Evolutionary conservation across 2,797 vertebrate species (phyloP).

Genomic region (Coranthus polyacanthus): DNA sequence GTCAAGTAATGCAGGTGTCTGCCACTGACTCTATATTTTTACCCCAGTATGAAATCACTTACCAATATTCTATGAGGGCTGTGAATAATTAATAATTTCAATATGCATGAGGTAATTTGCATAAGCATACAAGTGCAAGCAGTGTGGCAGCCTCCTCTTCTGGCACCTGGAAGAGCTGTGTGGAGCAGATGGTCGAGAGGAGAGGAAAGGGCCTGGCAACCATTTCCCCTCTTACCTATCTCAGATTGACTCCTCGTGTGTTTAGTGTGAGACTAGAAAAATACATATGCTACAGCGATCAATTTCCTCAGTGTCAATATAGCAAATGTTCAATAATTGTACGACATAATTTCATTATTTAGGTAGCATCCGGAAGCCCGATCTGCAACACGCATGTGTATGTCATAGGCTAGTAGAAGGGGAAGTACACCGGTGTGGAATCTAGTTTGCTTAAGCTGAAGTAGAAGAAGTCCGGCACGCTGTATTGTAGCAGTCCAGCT

Average conservation of each 20-base stretch:
- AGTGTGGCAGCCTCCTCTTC: constrained; percentile 46
- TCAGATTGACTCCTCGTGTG: constrained; percentile 18
- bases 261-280: constrained; percentile 13
- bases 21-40: constrained; percentile 64
- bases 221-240: constrained; percentile 32
- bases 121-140: constrained; percentile 59
- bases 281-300: too few relatives aligned
- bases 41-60: constrained; percentile 35
- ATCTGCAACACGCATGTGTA: too few relatives aligned
- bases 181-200: constrained; percentile 73
- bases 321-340: too few relatives aligned
- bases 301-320: too few relatives aligned
- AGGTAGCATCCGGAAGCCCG: too few relatives aligned
- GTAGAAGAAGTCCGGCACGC: too few relatives aligned
- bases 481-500: too few relatives aligned
- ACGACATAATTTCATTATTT: too few relatives aligned
- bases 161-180: constrained; percentile 61
- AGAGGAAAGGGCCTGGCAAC: constrained; percentile 33
- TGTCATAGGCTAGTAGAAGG: too few relatives aligned
- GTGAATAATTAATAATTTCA: constrained; percentile 73
- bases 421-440: too few relatives aligned
- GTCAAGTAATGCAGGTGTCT: constrained; percentile 73
- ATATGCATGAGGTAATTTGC: constrained; percentile 79
- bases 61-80: constrained; percentile 52
- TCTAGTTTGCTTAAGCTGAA: too few relatives aligned